Conservation (phyloP, 2,113 vertebrate species). For the Varanus salvator region DNA sequence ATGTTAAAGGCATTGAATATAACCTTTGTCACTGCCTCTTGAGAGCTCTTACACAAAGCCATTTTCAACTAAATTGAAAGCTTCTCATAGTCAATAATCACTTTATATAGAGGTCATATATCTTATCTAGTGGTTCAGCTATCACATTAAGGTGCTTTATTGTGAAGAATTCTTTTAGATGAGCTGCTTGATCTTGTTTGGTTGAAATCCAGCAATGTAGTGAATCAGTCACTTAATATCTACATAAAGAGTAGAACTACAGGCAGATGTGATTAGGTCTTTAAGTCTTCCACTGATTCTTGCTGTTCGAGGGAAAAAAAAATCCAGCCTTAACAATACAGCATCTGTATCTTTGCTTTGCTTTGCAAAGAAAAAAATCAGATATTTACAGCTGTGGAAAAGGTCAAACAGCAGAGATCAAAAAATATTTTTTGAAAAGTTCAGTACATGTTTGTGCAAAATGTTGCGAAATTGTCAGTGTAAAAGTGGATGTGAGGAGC, state of each 20-base stretch:
- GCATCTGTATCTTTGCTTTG: not conserved
- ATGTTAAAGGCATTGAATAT: slow-evolving; percentile 53
- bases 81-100: slow-evolving; percentile 66
- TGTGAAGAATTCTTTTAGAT: slow-evolving; percentile 49
- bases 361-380: not conserved
- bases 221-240: slow-evolving; percentile 44
- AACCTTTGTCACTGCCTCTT: slow-evolving; percentile 53
- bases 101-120: slow-evolving; percentile 61
- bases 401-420: not conserved
- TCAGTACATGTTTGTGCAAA: not conserved
- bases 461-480: not conserved
- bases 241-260: not conserved
- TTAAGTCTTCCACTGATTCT: not conserved
- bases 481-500: not conserved
- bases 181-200: slow-evolving; percentile 30
- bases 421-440: not conserved
- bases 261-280: not conserved
- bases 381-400: not conserved
- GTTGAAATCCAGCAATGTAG: slow-evolving; percentile 50
- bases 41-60: slow-evolving; percentile 49
- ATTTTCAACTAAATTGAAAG: slow-evolving; percentile 64
- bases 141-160: slow-evolving; percentile 61
- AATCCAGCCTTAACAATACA: accelerated
- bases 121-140: slow-evolving; percentile 57
- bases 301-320: not conserved